These are phyloP conservation scores for Sarcophaga bullata DNA, from an alignment of 1,140 invertebrate genomes.

Conservation along the genomic window DNA sequence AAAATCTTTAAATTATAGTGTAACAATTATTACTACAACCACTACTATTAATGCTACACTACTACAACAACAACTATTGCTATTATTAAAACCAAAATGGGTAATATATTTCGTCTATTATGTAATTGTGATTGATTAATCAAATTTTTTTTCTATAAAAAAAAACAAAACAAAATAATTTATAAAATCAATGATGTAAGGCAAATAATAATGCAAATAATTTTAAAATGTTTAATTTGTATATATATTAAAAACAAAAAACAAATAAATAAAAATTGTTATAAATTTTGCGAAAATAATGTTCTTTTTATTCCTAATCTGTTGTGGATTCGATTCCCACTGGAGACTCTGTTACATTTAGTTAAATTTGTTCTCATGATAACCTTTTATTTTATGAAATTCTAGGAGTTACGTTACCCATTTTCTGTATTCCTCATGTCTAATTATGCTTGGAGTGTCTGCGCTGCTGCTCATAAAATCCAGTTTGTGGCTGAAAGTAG, in stretches of 20 bases:
- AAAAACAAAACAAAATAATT: neutral
- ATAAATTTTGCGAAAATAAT: neutral
- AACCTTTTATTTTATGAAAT: no score
- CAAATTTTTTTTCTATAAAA: slow-evolving; percentile 2
- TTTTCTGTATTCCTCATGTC: no score
- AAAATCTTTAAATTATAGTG: no score
- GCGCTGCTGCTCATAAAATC: no score
- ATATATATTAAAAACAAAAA: slow-evolving; percentile 11
- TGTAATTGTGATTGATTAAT: slow-evolving; percentile 37
- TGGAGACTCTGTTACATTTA: no score
- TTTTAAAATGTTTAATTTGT: slow-evolving; percentile 8
- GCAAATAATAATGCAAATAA: neutral
- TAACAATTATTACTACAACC: neutral
- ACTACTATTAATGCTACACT: neutral
- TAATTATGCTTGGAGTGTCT: no score
- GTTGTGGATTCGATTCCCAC: neutral
- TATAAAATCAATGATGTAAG: neutral
- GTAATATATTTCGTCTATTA: slow-evolving; percentile 20
- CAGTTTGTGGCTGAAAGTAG: no score
- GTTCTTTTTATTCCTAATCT: no score
- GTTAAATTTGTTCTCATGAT: no score
- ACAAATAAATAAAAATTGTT: slow-evolving; percentile 18
- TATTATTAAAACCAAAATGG: neutral
- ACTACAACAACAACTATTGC: neutral
- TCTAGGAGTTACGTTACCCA: no score